Evolutionary conservation across 2,113 vertebrate genomes (phyloP).

Genomic region (Catharus minimus): DNA sequence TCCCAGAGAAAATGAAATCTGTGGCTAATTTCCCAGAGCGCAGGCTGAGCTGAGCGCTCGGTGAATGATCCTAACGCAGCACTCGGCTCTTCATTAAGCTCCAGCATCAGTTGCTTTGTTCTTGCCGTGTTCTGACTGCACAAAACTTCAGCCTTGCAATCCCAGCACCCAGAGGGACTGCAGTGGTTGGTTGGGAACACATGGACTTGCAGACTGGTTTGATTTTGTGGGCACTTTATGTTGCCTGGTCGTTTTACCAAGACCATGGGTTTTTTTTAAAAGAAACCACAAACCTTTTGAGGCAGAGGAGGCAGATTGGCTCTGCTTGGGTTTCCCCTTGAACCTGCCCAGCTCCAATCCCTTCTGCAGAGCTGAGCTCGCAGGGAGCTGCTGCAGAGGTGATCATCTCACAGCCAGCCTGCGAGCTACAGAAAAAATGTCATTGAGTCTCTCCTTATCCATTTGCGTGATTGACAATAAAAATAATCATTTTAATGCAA

Average conservation of each 20-base stretch:
- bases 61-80: background rate
- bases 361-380: background rate
- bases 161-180: background rate
- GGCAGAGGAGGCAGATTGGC: background rate
- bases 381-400: background rate
- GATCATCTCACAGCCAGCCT: background rate
- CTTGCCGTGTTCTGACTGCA: background rate
- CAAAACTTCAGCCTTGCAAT: background rate
- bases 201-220: rapidly evolving
- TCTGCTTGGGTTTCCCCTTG: rapidly evolving
- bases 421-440: conserved; percentile 28
- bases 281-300: rapidly evolving
- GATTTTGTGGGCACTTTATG: rapidly evolving
- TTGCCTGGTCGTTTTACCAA: background rate
- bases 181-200: rapidly evolving
- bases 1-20: background rate
- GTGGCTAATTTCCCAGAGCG: background rate
- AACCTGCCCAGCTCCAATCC: background rate
- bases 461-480: background rate
- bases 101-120: background rate
- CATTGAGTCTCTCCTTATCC: conserved; percentile 60
- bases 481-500: conserved; percentile 16
- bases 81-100: background rate
- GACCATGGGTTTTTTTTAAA: rapidly evolving
- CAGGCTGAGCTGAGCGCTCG: background rate